These are phyloP conservation scores for Eurosta solidaginis DNA, from an alignment of 1,140 invertebrate genomes.

Conservation along the genomic window DNA sequence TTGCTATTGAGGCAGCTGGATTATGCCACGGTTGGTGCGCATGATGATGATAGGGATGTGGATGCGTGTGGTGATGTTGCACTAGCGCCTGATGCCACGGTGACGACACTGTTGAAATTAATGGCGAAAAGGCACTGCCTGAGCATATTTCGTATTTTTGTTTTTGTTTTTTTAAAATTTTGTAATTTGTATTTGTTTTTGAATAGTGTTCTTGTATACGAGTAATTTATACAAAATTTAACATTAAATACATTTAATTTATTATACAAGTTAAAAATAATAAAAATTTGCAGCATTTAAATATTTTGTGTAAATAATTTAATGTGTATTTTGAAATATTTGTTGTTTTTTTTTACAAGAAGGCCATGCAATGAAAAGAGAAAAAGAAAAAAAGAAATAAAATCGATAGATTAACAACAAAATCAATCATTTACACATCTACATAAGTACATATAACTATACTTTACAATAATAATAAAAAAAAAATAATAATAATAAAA, in stretches of 20 bases:
- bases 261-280: neutral
- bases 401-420: neutral
- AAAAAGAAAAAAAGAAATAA: conserved; percentile 12
- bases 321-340: neutral
- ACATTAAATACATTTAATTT: conserved; percentile 2
- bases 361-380: conserved; percentile 30
- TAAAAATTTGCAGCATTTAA: neutral
- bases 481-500: no score
- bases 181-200: conserved; percentile 14
- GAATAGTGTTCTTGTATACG: neutral
- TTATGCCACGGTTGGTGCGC: conserved; percentile 59
- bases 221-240: neutral
- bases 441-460: neutral
- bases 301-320: conserved; percentile 11
- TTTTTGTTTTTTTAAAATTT: conserved; percentile 34
- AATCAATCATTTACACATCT: neutral
- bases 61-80: conserved; percentile 56
- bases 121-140: conserved; percentile 59
- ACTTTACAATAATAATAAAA: neutral
- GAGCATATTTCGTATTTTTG: conserved; percentile 49
- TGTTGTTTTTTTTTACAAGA: neutral
- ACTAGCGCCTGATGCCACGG: conserved; percentile 59
- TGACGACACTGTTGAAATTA: conserved; percentile 59
- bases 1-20: conserved; percentile 53
- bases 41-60: conserved; percentile 54